A percentile compares a stretch with the other conserved stretches of the same genome.
Evolutionary conservation across 2,797 vertebrate species (phyloP).

Genomic region (Pipistrellus nathusii): DNA sequence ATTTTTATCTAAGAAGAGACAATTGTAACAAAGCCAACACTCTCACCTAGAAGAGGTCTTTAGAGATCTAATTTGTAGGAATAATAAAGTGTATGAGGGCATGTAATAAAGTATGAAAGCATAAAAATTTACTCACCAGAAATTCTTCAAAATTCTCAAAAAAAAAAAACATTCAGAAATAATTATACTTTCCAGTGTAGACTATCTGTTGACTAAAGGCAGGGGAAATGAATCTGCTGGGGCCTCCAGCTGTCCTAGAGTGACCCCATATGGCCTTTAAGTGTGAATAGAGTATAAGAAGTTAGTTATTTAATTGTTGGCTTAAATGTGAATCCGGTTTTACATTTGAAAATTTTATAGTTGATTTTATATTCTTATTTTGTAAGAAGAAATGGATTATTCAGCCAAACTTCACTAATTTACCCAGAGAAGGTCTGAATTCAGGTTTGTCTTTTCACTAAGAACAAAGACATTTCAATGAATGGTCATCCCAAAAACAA

Average conservation of each 20-base stretch:
- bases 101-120: not conserved
- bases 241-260: not conserved
- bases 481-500: constrained; percentile 19
- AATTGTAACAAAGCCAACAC: not conserved
- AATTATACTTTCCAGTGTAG: not conserved
- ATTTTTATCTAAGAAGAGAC: not conserved
- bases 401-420: not conserved
- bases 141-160: constrained; percentile 39
- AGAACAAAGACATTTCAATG: not conserved
- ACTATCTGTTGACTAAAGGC: not conserved
- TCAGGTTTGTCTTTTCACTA: not conserved
- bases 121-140: not conserved
- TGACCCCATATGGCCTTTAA: not conserved
- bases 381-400: not conserved
- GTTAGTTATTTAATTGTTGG: not conserved
- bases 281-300: not conserved
- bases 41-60: not conserved
- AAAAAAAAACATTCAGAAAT: not conserved
- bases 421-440: not conserved
- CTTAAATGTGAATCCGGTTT: not conserved
- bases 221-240: not conserved
- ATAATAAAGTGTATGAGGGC: not conserved
- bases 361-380: not conserved
- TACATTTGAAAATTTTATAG: not conserved
- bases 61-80: not conserved